Percentiles rank a stretch among this genome's conserved stretches.
Evolutionary conservation across 2,888 invertebrate genomes (phyloP).

Genomic region (Plagodis pulveraria): DNA sequence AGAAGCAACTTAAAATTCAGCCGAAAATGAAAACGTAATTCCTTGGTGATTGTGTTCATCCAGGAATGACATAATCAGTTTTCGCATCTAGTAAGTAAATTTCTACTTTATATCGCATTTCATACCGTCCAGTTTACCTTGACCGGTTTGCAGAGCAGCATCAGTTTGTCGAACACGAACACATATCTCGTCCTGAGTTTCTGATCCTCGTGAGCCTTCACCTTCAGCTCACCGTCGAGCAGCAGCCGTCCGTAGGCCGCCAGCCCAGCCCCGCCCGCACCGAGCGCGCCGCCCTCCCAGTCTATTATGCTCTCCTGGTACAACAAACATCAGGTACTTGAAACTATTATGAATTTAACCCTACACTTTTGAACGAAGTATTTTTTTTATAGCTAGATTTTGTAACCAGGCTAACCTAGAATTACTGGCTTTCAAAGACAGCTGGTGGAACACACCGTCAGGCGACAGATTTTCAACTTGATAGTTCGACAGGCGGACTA

Average conservation of each 20-base stretch:
- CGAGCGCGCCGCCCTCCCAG: constrained; percentile 90
- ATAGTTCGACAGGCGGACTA: too few species aligned
- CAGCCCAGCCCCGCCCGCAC: constrained; percentile 92
- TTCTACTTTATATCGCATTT: not conserved
- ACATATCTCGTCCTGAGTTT: constrained; percentile 94
- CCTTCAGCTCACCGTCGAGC: constrained; percentile 97
- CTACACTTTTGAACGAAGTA: not conserved
- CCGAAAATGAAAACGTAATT: too few species aligned
- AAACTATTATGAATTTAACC: too few species aligned
- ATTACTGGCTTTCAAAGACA: too few species aligned
- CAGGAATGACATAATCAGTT: too few species aligned
- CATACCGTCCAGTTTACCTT: constrained; percentile 60
- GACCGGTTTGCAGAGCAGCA: constrained; percentile 95
- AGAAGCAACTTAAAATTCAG: too few species aligned
- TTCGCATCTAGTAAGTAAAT: not conserved
- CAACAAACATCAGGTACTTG: constrained; percentile 2
- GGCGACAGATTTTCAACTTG: too few species aligned
- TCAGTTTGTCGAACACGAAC: constrained; percentile 98
- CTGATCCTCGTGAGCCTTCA: constrained; percentile 95
- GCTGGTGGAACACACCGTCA: too few species aligned
- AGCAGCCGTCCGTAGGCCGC: constrained; percentile 96
- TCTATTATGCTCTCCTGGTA: constrained; percentile 91
- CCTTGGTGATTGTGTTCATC: too few species aligned
- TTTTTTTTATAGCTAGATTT: not conserved
- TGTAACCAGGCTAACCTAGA: too few species aligned